Base-by-base conservation (phyloP, 2,113 vertebrate species). In the Clupea harengus region DNA sequence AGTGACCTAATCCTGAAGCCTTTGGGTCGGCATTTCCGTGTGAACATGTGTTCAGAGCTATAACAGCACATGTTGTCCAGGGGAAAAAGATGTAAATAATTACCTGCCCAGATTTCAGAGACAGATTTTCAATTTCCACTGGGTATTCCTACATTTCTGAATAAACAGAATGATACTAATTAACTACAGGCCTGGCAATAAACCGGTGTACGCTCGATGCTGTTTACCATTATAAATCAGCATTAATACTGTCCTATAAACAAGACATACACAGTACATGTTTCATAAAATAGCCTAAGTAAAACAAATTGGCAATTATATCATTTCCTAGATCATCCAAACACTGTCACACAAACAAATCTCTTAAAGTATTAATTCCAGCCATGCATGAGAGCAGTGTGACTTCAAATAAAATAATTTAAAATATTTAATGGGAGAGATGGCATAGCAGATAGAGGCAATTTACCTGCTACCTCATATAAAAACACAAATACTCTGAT, bases 81-180 rank as follows among this genome's bases (percentile, higher is more conserved):
- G 22, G 47, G 6, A 60, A 90, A 83, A 90, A 83, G 86, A 67
- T 84, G 72, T 83, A 47, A 86, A 87, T 90, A 90, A 91, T 89
- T 85, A 86, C 82, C 81, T 54, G 78, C 83, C 84, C 83, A 89
- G 83, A 86, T 85, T 82, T 87, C 83, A 87, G 72, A 60, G 83
- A 81, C 84, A 87, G 81, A 50, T 72, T 90, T 86, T 82, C 13
- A 83, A 78, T 82, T 67, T 54, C 86, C 86, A 57, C 85, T 83
- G 84, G 80, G 82, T 85, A 78, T 82, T 84, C 52, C 57, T 45
- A 50, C 44, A 81, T 82, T 81, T 22, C 50, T 50, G 64, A n/a
- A 50, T n/a, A 80, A 81, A 81, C 28, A 78, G 47, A 80, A 82
- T 64, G 67, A 83, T 22, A 81, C 72, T 75, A 82, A 86, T 84